A percentile compares a stretch with the other conserved stretches of the same genome.
Conservation (phyloP, 2,797 vertebrate species). For the Fistularia tabacaria region DNA sequence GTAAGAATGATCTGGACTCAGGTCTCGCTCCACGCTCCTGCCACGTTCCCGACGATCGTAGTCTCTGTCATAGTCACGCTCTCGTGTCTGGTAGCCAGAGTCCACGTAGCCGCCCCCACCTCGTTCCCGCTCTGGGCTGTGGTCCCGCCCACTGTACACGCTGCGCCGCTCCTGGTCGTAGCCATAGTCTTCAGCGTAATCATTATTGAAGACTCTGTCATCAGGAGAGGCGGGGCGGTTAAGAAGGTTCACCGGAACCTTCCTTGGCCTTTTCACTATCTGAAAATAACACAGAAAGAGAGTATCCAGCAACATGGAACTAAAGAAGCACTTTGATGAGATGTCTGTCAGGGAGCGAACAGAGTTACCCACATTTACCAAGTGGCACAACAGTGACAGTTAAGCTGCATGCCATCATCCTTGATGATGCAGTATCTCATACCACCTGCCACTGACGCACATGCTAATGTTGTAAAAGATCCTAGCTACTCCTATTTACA, state of each 20-base stretch:
- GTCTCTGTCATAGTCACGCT: slow-evolving; percentile 57
- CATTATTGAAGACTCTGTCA: slow-evolving; percentile 81
- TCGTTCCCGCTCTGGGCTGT: slow-evolving; percentile 65
- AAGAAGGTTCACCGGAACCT: slow-evolving; percentile 72
- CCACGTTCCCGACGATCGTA: slow-evolving; percentile 69
- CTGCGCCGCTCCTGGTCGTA: slow-evolving; percentile 83
- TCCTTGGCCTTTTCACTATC: slow-evolving; percentile 89
- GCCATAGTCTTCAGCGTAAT: slow-evolving; percentile 82
- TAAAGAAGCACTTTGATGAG: too few relatives aligned
- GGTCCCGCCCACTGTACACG: slow-evolving; percentile 77
- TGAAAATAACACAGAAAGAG: slow-evolving; percentile 41
- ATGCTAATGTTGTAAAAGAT: too few relatives aligned
- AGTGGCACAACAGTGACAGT: too few relatives aligned
- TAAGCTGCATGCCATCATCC: too few relatives aligned
- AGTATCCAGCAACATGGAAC: too few relatives aligned
- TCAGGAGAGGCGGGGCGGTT: slow-evolving; percentile 79
- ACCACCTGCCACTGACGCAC: too few relatives aligned
- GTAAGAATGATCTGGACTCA: slow-evolving; percentile 75
- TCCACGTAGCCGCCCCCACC: slow-evolving; percentile 55
- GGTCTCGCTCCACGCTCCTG: slow-evolving; percentile 73
- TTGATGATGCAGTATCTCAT: too few relatives aligned
- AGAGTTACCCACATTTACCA: too few relatives aligned
- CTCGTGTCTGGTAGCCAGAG: slow-evolving; percentile 65
- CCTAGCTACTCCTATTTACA: too few relatives aligned
- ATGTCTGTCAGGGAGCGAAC: too few relatives aligned